Conservation (phyloP, 2,888 invertebrate species). For the Tetranychus piercei region DNA sequence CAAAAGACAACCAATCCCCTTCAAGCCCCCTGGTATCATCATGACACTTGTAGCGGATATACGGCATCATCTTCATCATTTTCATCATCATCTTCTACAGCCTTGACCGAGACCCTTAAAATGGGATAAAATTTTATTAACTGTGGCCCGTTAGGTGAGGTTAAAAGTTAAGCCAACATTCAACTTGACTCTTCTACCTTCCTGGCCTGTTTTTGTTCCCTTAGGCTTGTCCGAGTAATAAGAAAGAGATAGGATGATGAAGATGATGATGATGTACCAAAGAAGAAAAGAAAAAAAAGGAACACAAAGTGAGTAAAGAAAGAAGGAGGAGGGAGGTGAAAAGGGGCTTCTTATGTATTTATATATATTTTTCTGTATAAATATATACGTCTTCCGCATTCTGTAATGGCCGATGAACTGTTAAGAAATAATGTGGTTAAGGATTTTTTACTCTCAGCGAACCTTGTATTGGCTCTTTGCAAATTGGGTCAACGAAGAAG, state of each 20-base stretch:
- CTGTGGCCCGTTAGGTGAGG: conserved; percentile 1
- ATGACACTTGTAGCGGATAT: not conserved
- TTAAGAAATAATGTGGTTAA: conserved; percentile 1
- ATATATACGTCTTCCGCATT: conserved; percentile 9
- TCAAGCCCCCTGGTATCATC: not conserved
- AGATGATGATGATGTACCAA: not conserved
- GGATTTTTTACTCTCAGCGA: not conserved
- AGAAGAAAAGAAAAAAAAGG: not conserved
- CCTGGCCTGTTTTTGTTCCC: not conserved
- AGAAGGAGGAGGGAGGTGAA: not conserved
- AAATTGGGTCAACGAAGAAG: not conserved
- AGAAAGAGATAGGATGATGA: not conserved
- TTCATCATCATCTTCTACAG: not conserved
- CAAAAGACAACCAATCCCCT: not conserved
- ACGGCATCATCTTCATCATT: not conserved
- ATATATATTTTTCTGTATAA: not conserved
- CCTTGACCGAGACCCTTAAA: conserved; percentile 10
- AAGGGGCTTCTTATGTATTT: conserved; percentile 1
- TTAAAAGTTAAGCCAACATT: conserved; percentile 1
- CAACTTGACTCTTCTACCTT: not conserved
- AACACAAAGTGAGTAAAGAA: not conserved
- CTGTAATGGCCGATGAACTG: conserved; percentile 12
- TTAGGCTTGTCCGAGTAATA: not conserved
- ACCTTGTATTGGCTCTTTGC: not conserved
- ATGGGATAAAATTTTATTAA: not conserved